Conservation (phyloP, 2,113 vertebrate genomes). For the Pituophis catenifer region DNA sequence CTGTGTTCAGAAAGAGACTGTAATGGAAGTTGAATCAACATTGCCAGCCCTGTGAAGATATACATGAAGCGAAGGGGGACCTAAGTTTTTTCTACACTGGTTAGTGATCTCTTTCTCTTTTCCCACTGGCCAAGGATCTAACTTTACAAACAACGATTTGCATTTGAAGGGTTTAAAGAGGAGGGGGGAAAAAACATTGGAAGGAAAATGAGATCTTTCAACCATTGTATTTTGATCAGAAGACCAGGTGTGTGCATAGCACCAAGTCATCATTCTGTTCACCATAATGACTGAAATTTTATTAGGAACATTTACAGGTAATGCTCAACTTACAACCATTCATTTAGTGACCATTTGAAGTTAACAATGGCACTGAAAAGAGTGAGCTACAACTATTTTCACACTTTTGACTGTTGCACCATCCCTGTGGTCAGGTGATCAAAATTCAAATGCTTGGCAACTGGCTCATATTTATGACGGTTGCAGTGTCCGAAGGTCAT, state of each 20-base stretch:
- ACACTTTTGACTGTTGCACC: not conserved
- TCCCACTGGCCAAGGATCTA: not conserved
- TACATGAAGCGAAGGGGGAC: not conserved
- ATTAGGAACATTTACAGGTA: not conserved
- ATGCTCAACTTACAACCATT: not conserved
- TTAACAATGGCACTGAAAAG: not conserved
- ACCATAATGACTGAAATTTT: not conserved
- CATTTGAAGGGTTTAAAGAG: not conserved
- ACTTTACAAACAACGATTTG: not conserved
- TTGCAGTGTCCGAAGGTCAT: not conserved
- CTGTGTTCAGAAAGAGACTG: not conserved
- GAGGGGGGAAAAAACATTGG: not conserved
- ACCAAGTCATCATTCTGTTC: not conserved
- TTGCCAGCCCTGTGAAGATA: not conserved
- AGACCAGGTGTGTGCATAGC: not conserved
- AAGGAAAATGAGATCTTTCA: not conserved
- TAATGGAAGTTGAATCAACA: not conserved
- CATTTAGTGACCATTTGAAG: not conserved
- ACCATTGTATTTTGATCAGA: not conserved
- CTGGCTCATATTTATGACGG: not conserved
- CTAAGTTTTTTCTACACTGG: no score
- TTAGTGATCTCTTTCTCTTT: not conserved
- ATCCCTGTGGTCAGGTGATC: not conserved
- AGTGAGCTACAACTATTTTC: not conserved
- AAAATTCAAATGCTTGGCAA: not conserved